phyloP scores from a whole-genome alignment of 2,113 vertebrate genomes.

The Triplophysa dalaica region DNA sequence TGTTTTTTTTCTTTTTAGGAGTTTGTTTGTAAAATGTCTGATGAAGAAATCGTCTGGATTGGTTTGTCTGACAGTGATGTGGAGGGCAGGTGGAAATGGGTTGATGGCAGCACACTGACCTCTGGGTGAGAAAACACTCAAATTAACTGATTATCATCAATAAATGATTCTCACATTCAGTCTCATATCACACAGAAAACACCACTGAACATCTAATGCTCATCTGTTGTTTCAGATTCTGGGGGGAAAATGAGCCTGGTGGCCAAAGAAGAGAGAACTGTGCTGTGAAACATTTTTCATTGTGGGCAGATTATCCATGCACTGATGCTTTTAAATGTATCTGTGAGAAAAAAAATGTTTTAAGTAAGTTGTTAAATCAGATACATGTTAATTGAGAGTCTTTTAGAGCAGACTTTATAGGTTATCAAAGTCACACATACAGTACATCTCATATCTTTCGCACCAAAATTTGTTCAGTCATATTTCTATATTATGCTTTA shows the following conservation, averaged over 20 bases:
- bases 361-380: neutral
- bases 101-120: neutral
- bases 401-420: no score
- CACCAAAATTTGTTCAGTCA: no score
- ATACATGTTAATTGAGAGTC: neutral
- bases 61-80: neutral
- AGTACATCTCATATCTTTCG: no score
- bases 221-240: neutral
- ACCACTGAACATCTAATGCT: neutral
- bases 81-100: neutral
- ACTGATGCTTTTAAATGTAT: neutral
- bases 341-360: neutral
- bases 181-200: conserved; percentile 1
- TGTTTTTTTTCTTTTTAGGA: neutral
- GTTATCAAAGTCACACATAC: no score
- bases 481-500: neutral
- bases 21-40: neutral
- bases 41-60: neutral
- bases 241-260: conserved; percentile 7
- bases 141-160: neutral
- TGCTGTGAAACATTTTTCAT: neutral
- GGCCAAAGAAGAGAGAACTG: neutral
- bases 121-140: neutral
- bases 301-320: neutral
- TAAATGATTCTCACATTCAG: conserved; percentile 13